These are phyloP conservation scores for Motacilla alba DNA, from an alignment of 2,113 vertebrate genomes.

Conservation along the genomic window DNA sequence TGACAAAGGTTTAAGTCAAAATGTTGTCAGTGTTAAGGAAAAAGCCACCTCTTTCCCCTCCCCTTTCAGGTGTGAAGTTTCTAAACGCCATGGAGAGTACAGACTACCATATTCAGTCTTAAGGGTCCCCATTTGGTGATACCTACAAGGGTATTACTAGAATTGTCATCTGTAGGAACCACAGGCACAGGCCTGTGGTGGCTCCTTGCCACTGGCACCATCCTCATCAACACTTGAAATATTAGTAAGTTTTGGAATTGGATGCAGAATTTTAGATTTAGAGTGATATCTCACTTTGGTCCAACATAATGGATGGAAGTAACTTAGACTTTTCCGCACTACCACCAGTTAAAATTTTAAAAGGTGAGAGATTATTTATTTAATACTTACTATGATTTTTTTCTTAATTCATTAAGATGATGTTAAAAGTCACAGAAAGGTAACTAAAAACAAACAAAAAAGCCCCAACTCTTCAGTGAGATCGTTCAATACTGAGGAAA, in stretches of 20 bases:
- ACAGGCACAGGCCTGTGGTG: neutral
- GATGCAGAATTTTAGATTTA: neutral
- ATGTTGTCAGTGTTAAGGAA: neutral
- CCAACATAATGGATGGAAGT: neutral
- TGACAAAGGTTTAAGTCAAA: neutral
- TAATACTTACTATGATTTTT: neutral
- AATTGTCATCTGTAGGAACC: neutral
- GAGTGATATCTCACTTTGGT: neutral
- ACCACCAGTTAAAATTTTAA: neutral
- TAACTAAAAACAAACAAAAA: neutral
- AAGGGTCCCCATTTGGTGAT: neutral
- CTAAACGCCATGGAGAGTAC: neutral
- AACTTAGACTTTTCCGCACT: neutral
- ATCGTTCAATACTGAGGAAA: neutral
- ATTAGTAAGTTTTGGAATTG: neutral
- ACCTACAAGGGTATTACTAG: rapidly evolving
- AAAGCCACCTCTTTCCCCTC: neutral
- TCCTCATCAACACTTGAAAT: neutral
- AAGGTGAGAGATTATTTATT: neutral
- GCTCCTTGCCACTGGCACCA: neutral
- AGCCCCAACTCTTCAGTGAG: neutral
- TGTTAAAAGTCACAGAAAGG: neutral
- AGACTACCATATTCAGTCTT: neutral
- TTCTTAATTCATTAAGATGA: neutral
- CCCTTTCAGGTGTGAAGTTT: neutral